Percentiles rank a stretch among this genome's conserved stretches.
Conservation (phyloP, 2,113 vertebrate genomes). For the Peromyscus polionotus region DNA sequence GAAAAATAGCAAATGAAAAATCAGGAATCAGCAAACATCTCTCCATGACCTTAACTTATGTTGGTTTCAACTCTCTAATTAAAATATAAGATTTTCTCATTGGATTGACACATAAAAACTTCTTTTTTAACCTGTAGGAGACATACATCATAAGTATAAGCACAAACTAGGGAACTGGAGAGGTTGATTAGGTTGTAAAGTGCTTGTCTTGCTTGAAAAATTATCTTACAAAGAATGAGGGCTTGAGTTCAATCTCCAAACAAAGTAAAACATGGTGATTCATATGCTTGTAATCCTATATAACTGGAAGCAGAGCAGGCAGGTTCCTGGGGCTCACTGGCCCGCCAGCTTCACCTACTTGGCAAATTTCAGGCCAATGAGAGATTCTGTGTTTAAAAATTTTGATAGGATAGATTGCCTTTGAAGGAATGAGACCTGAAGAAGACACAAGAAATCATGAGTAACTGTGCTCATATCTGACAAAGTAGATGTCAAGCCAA, state of each 20-base stretch:
- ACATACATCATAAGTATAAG: background rate
- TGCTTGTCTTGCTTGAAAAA: background rate
- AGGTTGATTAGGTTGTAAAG: background rate
- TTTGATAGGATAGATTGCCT: background rate
- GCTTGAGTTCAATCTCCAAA: no score
- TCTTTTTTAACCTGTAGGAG: background rate
- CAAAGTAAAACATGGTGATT: background rate
- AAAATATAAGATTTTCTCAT: background rate
- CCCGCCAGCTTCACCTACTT: background rate
- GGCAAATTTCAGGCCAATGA: background rate
- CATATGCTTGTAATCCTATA: background rate
- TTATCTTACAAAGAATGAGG: background rate
- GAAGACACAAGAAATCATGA: background rate
- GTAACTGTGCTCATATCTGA: background rate
- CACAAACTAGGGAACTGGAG: background rate
- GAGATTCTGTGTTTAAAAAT: background rate
- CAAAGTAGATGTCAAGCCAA: background rate
- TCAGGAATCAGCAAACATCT: background rate
- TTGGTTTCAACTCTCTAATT: background rate
- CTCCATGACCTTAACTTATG: background rate
- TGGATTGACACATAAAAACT: background rate
- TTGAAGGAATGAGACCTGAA: background rate
- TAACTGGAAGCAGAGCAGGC: background rate
- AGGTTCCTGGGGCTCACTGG: background rate
- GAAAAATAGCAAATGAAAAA: background rate